These are phyloP conservation scores for Conus ventricosus DNA, from an alignment of 1,140 invertebrate species.

Conservation along the genomic window DNA sequence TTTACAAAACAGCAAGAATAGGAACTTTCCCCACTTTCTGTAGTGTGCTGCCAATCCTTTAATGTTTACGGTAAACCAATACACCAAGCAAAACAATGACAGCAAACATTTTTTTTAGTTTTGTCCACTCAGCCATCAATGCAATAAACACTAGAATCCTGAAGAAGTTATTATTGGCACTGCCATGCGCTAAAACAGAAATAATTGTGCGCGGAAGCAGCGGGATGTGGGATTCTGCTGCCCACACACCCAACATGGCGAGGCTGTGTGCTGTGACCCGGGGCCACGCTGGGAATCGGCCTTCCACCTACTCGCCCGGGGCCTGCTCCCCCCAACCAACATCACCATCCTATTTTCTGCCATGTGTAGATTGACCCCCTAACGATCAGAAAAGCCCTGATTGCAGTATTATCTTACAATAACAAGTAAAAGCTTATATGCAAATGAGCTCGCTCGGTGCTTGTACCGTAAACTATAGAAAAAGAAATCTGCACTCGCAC, in stretches of 20 bases:
- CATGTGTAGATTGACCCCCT: neutral
- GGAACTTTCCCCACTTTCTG: too few relatives aligned
- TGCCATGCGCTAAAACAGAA: neutral
- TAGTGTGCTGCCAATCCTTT: too few relatives aligned
- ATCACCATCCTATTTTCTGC: neutral
- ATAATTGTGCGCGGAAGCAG: neutral
- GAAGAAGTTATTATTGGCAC: neutral
- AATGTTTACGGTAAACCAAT: slow-evolving; percentile 1
- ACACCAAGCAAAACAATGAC: neutral
- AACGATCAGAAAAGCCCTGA: neutral
- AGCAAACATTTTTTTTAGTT: neutral
- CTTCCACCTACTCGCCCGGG: neutral
- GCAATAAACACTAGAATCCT: neutral
- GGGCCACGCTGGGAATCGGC: slow-evolving; percentile 20
- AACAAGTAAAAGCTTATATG: slow-evolving; percentile 53
- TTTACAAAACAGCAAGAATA: too few relatives aligned
- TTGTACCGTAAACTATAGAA: slow-evolving; percentile 29
- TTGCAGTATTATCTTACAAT: slow-evolving; percentile 24
- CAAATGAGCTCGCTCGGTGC: slow-evolving; percentile 50
- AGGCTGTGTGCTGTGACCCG: neutral
- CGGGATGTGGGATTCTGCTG: slow-evolving; percentile 1
- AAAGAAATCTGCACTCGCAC: neutral
- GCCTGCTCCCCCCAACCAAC: neutral
- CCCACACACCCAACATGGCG: slow-evolving; percentile 34
- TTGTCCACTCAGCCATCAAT: neutral